Base-by-base conservation (phyloP, 2,888 invertebrate genomes). In the Leptogaster cylindrica region DNA sequence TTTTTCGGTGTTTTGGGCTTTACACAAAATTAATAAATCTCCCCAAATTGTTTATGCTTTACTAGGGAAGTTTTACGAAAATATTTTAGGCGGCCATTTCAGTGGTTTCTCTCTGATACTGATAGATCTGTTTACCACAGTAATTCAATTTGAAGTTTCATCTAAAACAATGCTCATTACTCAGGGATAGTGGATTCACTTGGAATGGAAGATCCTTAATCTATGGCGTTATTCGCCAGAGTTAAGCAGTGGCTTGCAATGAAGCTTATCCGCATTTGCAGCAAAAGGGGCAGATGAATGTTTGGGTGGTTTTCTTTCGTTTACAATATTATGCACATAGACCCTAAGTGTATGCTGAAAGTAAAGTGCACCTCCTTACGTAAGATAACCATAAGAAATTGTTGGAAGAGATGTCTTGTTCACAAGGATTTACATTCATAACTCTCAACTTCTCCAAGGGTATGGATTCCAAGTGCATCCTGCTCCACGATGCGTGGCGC, bases 161-260 rank as follows among this genome's bases (percentile, higher is more conserved):
- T 27, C 50, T 23, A 25, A 50, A 50, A 50, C 50, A 50, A 50
- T 28, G 23, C 50, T 27, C 27, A 50, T 50, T 50, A 50, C 50
- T 50, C 50, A 28, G 12, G 50, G 50, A 50, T 50, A 50, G 28
- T 50, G 27, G 50, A 50, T 27, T 25, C 27, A 23, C 27, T 50
- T 50, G 16, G 23, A 50, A 50, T 46, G 25, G 46, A 20, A 23
- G 46, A n/a, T 20, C 6, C 10, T 7, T 6, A 31, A 31, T 8
- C 10, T 25, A 23, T 6, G 23, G 12, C 20, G 23, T 20, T 20
- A 46, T 20, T 25, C 46, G 46, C 46, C 20, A 46, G 46, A 46
- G 46, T 3, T 8, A 25, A 46, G 46, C 25, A 25, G n/a, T 46
- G n/a, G 25, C 25, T 46, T 46, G 23, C 20, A 46, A 23, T n/a